Evolutionary conservation across 1,140 invertebrate genomes (phyloP).

Genomic region (Drosophila tani): DNA sequence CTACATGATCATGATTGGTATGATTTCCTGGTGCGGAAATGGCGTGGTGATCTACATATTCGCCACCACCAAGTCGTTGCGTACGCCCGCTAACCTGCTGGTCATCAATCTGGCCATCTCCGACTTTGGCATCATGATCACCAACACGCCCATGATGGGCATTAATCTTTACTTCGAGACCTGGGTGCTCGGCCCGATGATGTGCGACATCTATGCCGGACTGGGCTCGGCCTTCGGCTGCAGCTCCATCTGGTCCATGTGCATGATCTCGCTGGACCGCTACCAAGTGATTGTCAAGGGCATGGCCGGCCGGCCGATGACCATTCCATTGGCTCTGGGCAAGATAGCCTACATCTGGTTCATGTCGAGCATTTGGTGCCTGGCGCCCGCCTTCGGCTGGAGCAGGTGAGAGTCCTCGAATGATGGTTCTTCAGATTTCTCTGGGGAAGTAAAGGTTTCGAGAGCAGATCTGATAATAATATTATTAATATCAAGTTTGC

Average conservation of each 20-base stretch:
- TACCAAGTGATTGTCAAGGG: slow-evolving; percentile 95
- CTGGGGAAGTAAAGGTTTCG: background rate
- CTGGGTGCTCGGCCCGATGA: slow-evolving; percentile 92
- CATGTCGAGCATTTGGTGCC: slow-evolving; percentile 89
- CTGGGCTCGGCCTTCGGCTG: slow-evolving; percentile 93
- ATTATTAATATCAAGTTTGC: background rate
- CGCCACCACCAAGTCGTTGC: slow-evolving; percentile 86
- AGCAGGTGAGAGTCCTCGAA: slow-evolving; percentile 86
- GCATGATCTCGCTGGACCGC: slow-evolving; percentile 93
- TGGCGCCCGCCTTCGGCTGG: slow-evolving; percentile 90
- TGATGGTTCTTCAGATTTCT: no score
- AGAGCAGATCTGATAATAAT: background rate
- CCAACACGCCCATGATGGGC: slow-evolving; percentile 93
- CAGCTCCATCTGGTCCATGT: slow-evolving; percentile 94
- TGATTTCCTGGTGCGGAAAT: slow-evolving; percentile 87
- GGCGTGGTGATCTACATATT: slow-evolving; percentile 88
- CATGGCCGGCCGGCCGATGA: slow-evolving; percentile 89
- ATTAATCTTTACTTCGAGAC: slow-evolving; percentile 95
- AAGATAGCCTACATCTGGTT: slow-evolving; percentile 90
- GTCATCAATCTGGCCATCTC: slow-evolving; percentile 88
- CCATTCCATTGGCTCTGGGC: slow-evolving; percentile 88
- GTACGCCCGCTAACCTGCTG: slow-evolving; percentile 87
- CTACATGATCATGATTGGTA: slow-evolving; percentile 78
- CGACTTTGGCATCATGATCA: slow-evolving; percentile 94
- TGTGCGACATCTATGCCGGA: slow-evolving; percentile 93